Evolutionary conservation across 2,113 vertebrate genomes (phyloP), one percentile per base, ranked within the genome.

Genomic region (Chaenogobius annularis): DNA sequence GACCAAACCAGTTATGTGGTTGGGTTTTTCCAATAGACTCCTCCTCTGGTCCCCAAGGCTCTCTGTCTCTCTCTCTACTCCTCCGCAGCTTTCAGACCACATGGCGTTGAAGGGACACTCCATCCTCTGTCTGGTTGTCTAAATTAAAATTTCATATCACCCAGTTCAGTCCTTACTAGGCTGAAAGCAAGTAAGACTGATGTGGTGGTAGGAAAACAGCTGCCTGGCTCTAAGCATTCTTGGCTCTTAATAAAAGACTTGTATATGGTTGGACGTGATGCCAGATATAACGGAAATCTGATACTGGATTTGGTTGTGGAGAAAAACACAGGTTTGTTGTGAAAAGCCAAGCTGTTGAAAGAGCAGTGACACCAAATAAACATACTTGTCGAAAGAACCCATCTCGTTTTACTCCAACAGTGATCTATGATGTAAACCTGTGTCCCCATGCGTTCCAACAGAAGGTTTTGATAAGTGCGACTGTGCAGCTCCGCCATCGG

Each of bases 131-230:
- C 78, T 83, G 84, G 80, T 84, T 87, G 85, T 89, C 83, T 64
- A 78, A 78, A 91, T 91, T 83, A 92, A 90, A 92, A 87, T 90
- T 88, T 90, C 87, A 91, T 91, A 70, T 69, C 68, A 40, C 80
- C 84, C 79, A 79, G 82, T 85, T 87, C 67, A 79, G 79, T 83
- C 82, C 75, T 73, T 76, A 81, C 85, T 84, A 80, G 80, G 70
- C 75, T 86, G 79, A 84, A 89, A 81, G 75, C 80, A 77, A 70
- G 84, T 77, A 86, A 66, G 69, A 82, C 73, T 75, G 62, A 72
- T 85, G 81, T 68, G 72, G 71, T 15, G 31, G 69, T 58, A 58
- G 55, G 26, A 66, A 52, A 50, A 47, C 78, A 66, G 47, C 75
- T 84, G 79, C 76, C 85, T 83, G 76, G 52, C 79, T 85, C 69